A percentile compares a stretch with the other conserved stretches of the same genome.
Conservation (phyloP, 2,888 invertebrate species). For the Clunio marinus region DNA sequence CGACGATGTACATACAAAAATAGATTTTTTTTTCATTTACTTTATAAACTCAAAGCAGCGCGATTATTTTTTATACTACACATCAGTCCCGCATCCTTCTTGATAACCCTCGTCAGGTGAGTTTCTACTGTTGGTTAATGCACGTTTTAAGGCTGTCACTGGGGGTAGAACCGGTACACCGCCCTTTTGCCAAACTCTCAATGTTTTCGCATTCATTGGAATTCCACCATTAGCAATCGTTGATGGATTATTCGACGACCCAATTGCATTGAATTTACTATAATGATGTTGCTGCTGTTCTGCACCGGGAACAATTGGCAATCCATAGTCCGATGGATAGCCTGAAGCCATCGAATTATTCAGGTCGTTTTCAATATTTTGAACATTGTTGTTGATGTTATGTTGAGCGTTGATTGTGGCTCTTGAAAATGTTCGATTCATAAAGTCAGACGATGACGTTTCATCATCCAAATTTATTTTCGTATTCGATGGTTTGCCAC, state of each 20-base stretch:
- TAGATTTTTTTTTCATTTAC: not conserved
- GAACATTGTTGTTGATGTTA: slow-evolving; percentile 1
- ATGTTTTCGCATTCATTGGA: slow-evolving; percentile 68
- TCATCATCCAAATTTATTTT: slow-evolving; percentile 50
- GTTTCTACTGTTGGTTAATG: slow-evolving; percentile 75
- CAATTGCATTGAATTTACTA: slow-evolving; percentile 40
- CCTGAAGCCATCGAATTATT: slow-evolving; percentile 48
- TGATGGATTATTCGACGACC: slow-evolving; percentile 43
- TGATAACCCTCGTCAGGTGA: slow-evolving; percentile 89
- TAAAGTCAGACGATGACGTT: slow-evolving; percentile 53
- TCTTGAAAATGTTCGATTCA: slow-evolving; percentile 60
- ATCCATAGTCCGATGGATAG: slow-evolving; percentile 74
- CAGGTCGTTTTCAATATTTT: slow-evolving; percentile 45
- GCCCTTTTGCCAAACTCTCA: slow-evolving; percentile 83
- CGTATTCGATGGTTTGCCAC: slow-evolving; percentile 40
- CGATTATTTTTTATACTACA: slow-evolving; percentile 53
- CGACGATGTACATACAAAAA: not conserved
- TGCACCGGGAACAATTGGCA: slow-evolving; percentile 60
- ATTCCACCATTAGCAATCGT: slow-evolving; percentile 47
- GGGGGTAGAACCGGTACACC: slow-evolving; percentile 79
- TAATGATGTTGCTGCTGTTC: slow-evolving; percentile 47
- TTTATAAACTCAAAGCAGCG: not conserved
- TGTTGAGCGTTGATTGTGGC: slow-evolving; percentile 44
- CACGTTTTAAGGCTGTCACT: slow-evolving; percentile 76
- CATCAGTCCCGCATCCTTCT: slow-evolving; percentile 89